A percentile compares a stretch with the other conserved stretches of the same genome.
These are phyloP conservation scores for Tympanuchus pallidicinctus DNA, from an alignment of 2,113 vertebrate genomes.

Conservation along the genomic window DNA sequence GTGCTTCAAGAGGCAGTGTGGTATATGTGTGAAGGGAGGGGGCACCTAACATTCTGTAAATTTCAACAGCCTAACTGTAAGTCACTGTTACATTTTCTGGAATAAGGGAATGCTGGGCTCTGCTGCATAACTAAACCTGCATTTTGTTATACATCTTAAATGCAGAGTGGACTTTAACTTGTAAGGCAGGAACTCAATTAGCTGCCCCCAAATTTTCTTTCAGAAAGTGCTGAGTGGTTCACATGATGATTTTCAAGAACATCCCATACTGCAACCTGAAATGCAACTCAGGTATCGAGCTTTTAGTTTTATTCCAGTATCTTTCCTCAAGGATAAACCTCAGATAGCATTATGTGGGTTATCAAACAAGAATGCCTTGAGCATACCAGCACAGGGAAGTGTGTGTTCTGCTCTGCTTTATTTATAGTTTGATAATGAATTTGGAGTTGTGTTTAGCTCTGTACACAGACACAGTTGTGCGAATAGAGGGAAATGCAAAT, in stretches of 20 bases:
- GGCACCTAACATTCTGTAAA: not conserved
- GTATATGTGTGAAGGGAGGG: not conserved
- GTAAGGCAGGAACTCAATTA: not conserved
- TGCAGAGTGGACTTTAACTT: not conserved
- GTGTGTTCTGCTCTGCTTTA: not conserved
- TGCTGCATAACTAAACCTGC: not conserved
- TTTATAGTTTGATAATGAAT: not conserved
- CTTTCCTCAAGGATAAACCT: not conserved
- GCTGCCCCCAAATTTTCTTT: not conserved
- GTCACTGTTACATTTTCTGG: not conserved
- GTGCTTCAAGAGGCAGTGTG: not conserved
- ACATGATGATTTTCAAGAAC: not conserved
- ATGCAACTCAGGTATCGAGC: not conserved
- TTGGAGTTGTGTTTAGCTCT: constrained; percentile 5
- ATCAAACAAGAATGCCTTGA: not conserved
- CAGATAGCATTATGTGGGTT: not conserved
- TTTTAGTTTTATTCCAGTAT: not conserved
- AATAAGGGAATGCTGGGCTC: not conserved
- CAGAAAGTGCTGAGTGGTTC: not conserved
- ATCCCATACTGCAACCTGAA: not conserved
- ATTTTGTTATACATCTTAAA: not conserved
- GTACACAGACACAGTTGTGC: not conserved
- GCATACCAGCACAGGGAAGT: not conserved
- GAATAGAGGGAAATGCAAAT: constrained; percentile 29
- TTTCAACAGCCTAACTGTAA: not conserved